Evolutionary conservation across 2,888 invertebrate species (phyloP).

Genomic region (Athetis lepigone): DNA sequence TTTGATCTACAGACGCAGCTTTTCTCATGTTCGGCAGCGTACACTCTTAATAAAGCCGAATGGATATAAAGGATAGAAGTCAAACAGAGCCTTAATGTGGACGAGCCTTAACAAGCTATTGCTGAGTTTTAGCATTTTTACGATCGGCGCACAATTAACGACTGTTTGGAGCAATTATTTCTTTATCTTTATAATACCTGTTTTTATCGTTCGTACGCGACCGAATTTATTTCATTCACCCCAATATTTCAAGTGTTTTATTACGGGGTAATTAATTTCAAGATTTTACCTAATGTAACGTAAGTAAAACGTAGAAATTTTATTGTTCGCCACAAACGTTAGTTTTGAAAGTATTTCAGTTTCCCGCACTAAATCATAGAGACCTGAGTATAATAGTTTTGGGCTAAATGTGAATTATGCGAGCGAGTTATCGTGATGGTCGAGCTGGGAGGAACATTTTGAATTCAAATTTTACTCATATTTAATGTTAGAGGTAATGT

Average conservation of each 20-base stretch:
- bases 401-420: constrained; percentile 45
- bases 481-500: constrained; percentile 35
- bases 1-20: background rate
- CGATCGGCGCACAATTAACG: constrained; percentile 60
- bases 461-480: constrained; percentile 55
- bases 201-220: constrained; percentile 46
- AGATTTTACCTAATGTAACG: constrained; percentile 23
- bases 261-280: constrained; percentile 44
- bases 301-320: background rate
- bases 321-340: background rate
- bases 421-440: constrained; percentile 30
- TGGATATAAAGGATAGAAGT: constrained; percentile 19
- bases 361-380: constrained; percentile 36
- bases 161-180: constrained; percentile 53
- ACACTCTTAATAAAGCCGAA: background rate
- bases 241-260: constrained; percentile 51
- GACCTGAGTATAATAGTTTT: constrained; percentile 35
- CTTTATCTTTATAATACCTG: constrained; percentile 58
- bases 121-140: constrained; percentile 53
- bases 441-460: constrained; percentile 29
- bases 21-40: background rate
- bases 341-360: constrained; percentile 33
- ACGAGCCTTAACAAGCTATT: constrained; percentile 26
- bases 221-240: constrained; percentile 43
- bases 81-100: background rate